phyloP scores from a whole-genome alignment of 2,113 vertebrate species.

The Cyprinodon brontotheroides region DNA sequence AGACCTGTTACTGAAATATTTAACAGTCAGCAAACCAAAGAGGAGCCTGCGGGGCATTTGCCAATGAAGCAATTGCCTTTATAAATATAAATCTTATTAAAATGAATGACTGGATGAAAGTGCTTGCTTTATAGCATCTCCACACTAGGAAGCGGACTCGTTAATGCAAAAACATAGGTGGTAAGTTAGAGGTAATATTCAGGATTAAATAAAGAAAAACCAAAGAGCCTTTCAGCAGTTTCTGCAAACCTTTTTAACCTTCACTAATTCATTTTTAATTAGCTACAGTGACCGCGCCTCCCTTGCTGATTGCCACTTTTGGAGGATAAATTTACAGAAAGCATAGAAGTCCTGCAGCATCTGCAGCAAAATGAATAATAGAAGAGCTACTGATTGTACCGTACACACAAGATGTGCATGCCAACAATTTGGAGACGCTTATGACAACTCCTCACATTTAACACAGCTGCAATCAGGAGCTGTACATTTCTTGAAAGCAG shows the following conservation, averaged over 20 bases:
- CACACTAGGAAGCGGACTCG: not conserved
- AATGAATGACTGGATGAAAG: slow-evolving; percentile 47
- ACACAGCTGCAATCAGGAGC: not conserved
- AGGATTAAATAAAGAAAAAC: not conserved
- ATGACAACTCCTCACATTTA: not conserved
- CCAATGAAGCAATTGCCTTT: slow-evolving; percentile 45
- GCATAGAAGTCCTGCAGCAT: not conserved
- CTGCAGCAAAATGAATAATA: slow-evolving; percentile 2
- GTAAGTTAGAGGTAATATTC: slow-evolving; percentile 22
- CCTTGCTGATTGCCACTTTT: not conserved
- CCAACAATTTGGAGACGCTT: not conserved
- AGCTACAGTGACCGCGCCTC: not conserved
- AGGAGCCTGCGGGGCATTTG: slow-evolving; percentile 36
- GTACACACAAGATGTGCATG: not conserved
- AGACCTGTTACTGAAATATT: slow-evolving; percentile 59
- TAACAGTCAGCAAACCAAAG: slow-evolving; percentile 46
- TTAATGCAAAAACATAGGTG: slow-evolving; percentile 20
- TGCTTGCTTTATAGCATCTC: slow-evolving; percentile 51
- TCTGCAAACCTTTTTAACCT: slow-evolving; percentile 3
- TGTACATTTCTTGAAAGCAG: not conserved
- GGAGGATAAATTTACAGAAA: not conserved
- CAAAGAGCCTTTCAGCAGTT: not conserved
- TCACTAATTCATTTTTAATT: slow-evolving; percentile 14
- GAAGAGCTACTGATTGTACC: slow-evolving; percentile 1
- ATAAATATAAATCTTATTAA: slow-evolving; percentile 65